Conservation (phyloP, 2,797 vertebrate genomes). For the Pseudotriccus pelzelni region DNA sequence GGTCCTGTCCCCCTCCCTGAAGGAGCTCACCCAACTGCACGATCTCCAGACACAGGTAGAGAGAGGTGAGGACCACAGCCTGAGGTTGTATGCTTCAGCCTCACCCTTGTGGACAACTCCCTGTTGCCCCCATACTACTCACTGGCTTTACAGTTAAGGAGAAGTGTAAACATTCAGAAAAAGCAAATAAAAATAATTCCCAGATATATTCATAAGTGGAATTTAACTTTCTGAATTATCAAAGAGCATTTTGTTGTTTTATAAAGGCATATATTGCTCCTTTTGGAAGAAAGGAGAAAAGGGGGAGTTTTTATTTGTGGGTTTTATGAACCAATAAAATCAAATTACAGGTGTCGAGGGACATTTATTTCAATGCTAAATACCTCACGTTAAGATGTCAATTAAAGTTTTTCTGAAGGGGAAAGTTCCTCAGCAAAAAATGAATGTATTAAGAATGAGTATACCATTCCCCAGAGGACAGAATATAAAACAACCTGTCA, state of each 20-base stretch:
- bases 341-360: neutral
- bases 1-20: rapidly evolving
- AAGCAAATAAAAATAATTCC: neutral
- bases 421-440: conserved; percentile 42
- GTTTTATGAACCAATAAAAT: conserved; percentile 24
- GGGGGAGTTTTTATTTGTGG: neutral
- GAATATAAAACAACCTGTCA: conserved; percentile 55
- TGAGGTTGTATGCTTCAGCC: neutral
- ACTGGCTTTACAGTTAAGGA: neutral
- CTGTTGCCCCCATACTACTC: neutral
- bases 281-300: neutral
- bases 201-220: neutral
- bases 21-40: neutral
- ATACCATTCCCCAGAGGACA: conserved; percentile 37
- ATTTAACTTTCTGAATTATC: neutral
- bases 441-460: conserved; percentile 13
- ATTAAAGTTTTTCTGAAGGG: conserved; percentile 51
- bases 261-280: neutral
- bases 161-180: neutral
- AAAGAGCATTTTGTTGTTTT: neutral
- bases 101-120: neutral
- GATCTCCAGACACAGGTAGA: neutral
- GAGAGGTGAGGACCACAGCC: neutral
- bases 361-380: conserved; percentile 41
- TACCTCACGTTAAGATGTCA: conserved; percentile 40